Conservation (phyloP, 2,888 invertebrate species). For the Ormyrus labotus region DNA sequence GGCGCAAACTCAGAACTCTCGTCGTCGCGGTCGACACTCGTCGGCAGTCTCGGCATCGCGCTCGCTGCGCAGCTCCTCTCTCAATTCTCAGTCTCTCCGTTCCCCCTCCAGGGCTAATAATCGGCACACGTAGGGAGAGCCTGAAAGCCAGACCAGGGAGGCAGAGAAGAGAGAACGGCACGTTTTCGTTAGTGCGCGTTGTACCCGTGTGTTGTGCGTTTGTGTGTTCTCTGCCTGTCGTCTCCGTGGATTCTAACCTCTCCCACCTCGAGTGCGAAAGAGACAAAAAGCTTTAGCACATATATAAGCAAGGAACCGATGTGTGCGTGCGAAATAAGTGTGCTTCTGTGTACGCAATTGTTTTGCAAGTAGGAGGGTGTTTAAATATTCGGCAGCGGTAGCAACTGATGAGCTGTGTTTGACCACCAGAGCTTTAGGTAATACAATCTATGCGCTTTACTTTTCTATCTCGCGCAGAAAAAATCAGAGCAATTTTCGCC, state of each 20-base stretch:
- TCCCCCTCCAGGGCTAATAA: constrained; percentile 3
- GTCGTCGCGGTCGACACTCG: too few relatives aligned
- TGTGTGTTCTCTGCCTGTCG: constrained; percentile 14
- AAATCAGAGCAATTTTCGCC: too few relatives aligned
- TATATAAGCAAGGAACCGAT: too few relatives aligned
- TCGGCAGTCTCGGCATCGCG: neutral
- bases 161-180: neutral
- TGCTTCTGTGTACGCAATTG: too few relatives aligned
- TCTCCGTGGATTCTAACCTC: constrained; percentile 3
- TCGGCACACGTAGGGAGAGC: constrained; percentile 5
- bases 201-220: constrained; percentile 51
- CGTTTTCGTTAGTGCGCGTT: constrained; percentile 44
- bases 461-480: too few relatives aligned
- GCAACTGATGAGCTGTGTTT: too few relatives aligned
- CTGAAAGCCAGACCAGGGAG: neutral
- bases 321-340: too few relatives aligned
- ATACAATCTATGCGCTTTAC: too few relatives aligned
- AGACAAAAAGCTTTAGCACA: neutral
- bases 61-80: neutral
- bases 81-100: constrained; percentile 3
- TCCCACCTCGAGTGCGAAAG: neutral
- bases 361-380: too few relatives aligned
- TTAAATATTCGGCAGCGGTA: too few relatives aligned
- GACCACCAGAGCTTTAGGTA: too few relatives aligned
- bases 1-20: too few relatives aligned